Evolutionary conservation across 2,888 invertebrate genomes (phyloP), one percentile per base, ranked within the genome.

Genomic region (Tiphia femorata): DNA sequence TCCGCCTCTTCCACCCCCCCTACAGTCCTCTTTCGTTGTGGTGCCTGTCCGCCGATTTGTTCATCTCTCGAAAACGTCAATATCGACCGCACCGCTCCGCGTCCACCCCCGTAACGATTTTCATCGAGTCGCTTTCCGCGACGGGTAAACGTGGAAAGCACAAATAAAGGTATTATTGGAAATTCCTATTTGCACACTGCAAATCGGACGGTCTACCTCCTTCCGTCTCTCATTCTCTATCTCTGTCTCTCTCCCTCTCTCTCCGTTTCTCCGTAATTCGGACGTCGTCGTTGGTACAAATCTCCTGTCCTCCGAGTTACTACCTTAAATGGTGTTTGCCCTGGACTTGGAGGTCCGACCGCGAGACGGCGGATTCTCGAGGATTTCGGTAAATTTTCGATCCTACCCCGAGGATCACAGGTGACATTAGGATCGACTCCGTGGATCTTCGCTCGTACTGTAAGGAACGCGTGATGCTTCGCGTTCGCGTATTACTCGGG

Each of bases 241-340:
- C n/a, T n/a, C n/a, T n/a, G n/a, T n/a, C n/a, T n/a, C n/a, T n/a
- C n/a, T n/a, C n/a, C n/a, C n/a, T n/a, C n/a, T n/a, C n/a, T n/a
- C n/a, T n/a, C 35, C 53, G 52, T 48, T 51, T n/a, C 47, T 42
- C 52, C 17, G 30, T 49, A 52, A 49, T 50, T 64, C 40, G 54
- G 35, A 27, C 52, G 25, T 62, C 33, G 47, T 27, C 25, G 41
- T 35, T 25, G 37, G 68, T 65, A 70, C 70, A 66, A 70, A 70
- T 70, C 70, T 70, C 64, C 66, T 66, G 70, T 70, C 66, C n/a
- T 58, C 62, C 67, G 38, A 58, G 66, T 68, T 64, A 66, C 59
- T 64, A 61, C 59, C 66, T 67, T 66, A 63, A n/a, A 66, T 55
- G 68, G 66, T 68, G 66, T 70, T 70, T 68, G 68, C 66, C 64